Evolutionary conservation across 23 tunicate genomes (phyloP), one percentile per base, ranked within the genome.

Genomic region (Diplosoma virens): DNA sequence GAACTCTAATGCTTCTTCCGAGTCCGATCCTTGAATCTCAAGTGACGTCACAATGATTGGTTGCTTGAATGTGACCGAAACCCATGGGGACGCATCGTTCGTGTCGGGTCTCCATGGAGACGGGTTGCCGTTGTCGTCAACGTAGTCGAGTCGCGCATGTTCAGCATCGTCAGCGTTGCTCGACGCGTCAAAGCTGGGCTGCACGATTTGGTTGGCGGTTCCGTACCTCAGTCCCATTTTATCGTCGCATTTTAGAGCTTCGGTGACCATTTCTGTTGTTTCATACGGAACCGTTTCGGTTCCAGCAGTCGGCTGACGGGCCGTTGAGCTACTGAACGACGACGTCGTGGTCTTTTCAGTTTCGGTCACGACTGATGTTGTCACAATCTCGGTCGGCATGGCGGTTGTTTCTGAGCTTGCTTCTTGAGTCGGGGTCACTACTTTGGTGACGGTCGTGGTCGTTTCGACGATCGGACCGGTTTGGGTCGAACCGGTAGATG

Each of bases 201-300:
- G 56, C 78, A 87, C 46, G 25, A 81, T 37, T 16, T 30, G 59
- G 74, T 80, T 87, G 20, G 22, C 32, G 9, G 36, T 23, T 33
- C 86, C 86, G 58, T 70, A 67, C 52, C 64, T 86, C 50, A 87
- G 48, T 6, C 93, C 93, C 93, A 87, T 87, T 7, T 77, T 68
- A 14, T 80, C 86, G 32, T 87, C 93, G 31, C 93, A 87, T 0
- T 25, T 14, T 41, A 65, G 53, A 23, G 50, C 32, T 36, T 58
- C 81, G 32, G 88, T 75, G 3, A 61, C 30, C 6, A 24, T 1
- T 3, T 48, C 37, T 18, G 91, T 70, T 16, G 79, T 70, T 76
- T 76, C 78, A 3, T 59, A 46, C 55, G 83, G 65, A 37, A 45
- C 48, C 30, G 88, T 83, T 64, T 83, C 88, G 23, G 55, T 70